These are phyloP conservation scores for Melitaea athalia DNA, from an alignment of 2,888 invertebrate genomes.

Conservation along the genomic window DNA sequence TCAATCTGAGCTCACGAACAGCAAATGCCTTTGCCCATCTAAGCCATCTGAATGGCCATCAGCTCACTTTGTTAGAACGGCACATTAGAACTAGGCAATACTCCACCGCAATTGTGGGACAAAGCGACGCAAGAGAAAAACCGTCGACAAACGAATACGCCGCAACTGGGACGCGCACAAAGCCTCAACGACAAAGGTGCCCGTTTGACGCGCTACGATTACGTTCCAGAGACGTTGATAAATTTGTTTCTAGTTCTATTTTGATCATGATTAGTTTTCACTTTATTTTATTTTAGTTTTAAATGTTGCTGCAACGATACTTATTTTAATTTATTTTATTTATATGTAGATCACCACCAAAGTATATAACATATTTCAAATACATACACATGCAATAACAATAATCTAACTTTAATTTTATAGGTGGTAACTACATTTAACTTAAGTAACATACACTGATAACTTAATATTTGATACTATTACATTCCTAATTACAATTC, in stretches of 20 bases:
- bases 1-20: slow-evolving; percentile 11
- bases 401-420: no score
- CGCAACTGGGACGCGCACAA: slow-evolving; percentile 41
- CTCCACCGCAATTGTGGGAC: slow-evolving; percentile 32
- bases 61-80: slow-evolving; percentile 30
- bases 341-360: no score
- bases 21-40: slow-evolving; percentile 15
- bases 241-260: slow-evolving; percentile 15
- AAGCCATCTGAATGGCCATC: slow-evolving; percentile 28
- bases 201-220: slow-evolving; percentile 32
- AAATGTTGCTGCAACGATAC: background rate
- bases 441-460: no score
- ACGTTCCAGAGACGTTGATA: slow-evolving; percentile 15
- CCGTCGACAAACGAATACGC: slow-evolving; percentile 37
- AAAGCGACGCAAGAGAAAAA: slow-evolving; percentile 34
- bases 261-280: background rate
- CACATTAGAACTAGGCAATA: slow-evolving; percentile 33
- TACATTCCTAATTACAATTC: background rate
- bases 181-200: slow-evolving; percentile 34
- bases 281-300: slow-evolving; percentile 1
- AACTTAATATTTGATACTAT: no score
- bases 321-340: no score
- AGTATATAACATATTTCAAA: no score
- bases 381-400: no score
- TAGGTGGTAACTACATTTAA: no score